phyloP scores from a whole-genome alignment of 1,140 invertebrate genomes.

The Megathymus violae region DNA sequence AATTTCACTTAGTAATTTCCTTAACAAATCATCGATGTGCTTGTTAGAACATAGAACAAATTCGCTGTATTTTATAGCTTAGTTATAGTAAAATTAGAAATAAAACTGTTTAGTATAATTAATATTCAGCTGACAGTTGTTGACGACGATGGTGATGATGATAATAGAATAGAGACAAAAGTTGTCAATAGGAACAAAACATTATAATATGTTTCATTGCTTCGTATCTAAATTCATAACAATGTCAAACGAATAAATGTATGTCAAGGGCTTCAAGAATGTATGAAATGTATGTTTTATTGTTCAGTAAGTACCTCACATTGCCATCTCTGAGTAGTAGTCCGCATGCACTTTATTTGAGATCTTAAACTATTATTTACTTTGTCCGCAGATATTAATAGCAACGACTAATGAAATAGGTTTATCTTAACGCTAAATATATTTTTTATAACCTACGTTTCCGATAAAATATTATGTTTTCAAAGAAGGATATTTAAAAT shows the following conservation, averaged over 20 bases:
- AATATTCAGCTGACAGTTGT: too few species aligned
- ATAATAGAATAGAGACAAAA: background rate
- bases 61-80: too few species aligned
- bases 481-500: background rate
- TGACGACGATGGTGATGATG: too few species aligned
- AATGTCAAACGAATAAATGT: constrained; percentile 46
- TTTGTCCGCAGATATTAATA: too few species aligned
- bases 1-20: background rate
- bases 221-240: constrained; percentile 14
- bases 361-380: too few species aligned
- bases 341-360: too few species aligned
- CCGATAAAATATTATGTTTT: too few species aligned
- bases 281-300: constrained; percentile 65
- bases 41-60: background rate
- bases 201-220: background rate
- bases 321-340: background rate
- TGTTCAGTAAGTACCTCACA: constrained; percentile 49
- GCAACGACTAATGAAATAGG: too few species aligned
- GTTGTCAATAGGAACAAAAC: constrained; percentile 5
- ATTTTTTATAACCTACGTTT: too few species aligned
- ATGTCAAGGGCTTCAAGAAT: constrained; percentile 70
- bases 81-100: background rate
- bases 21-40: background rate
- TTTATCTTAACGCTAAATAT: too few species aligned
- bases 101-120: too few species aligned